Evolutionary conservation across 1,140 invertebrate species (phyloP).

Genomic region (Brachionus rotundiformis): DNA sequence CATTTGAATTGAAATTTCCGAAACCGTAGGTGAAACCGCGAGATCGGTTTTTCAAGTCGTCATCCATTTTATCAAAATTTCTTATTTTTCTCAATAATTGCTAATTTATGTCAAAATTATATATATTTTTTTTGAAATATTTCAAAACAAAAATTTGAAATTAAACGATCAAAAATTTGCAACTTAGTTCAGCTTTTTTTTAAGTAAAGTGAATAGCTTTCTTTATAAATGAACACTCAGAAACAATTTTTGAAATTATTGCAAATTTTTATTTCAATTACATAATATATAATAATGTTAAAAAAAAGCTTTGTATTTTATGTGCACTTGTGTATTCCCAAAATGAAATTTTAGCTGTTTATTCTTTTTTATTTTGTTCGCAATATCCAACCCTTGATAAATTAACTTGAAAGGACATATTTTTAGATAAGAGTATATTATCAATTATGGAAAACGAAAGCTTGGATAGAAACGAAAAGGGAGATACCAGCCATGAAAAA

Average conservation of each 20-base stretch:
- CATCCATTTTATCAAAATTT: conserved; percentile 5
- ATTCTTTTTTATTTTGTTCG: conserved; percentile 15
- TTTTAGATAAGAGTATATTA: neutral
- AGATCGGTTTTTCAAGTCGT: conserved; percentile 31
- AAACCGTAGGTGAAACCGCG: neutral
- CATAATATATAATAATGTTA: neutral
- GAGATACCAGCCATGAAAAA: neutral
- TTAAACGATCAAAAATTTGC: conserved; percentile 15
- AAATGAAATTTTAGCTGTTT: neutral
- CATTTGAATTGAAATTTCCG: neutral
- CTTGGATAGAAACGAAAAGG: neutral
- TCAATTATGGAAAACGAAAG: neutral
- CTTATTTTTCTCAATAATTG: neutral
- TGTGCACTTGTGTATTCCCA: neutral
- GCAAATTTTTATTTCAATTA: conserved; percentile 11
- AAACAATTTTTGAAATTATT: neutral
- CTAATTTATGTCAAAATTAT: conserved; percentile 4
- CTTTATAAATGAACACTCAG: neutral
- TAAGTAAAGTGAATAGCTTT: neutral
- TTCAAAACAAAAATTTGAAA: conserved; percentile 11
- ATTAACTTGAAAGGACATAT: neutral
- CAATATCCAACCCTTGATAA: conserved; percentile 21
- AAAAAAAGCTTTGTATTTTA: neutral
- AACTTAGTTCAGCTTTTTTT: neutral
- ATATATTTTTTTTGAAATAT: conserved; percentile 9